Evolutionary conservation across 2,113 vertebrate species (phyloP), one percentile per base, ranked within the genome.

Genomic region (Serinus canaria): DNA sequence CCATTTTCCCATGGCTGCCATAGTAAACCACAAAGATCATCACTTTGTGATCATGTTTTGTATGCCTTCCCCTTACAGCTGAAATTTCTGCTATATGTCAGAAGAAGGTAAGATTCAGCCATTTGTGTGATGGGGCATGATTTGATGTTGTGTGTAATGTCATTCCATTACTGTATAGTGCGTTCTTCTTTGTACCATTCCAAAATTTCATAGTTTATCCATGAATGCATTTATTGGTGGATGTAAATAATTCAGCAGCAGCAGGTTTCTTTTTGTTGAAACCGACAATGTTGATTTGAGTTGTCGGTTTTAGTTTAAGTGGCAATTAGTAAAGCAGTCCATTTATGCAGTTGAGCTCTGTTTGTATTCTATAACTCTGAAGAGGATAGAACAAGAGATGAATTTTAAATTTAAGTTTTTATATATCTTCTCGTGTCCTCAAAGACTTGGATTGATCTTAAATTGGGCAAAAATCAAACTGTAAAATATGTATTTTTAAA

Each of bases 51-150:
- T 98, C 96, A 98, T 98, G 78, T 97, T 97, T 96, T 97, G 91
- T 98, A 85, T 98, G 88, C 78, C 95, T 98, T 98, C 96, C 97
- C 94, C 96, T 98, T 98, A 98, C 99, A 99, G 99, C 99, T 98
- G 99, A 99, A 98, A 99, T 99, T 98, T 99, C 99, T 98, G 99
- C 99, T 96, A 99, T 99, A 98, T 99, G 99, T 98, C 99, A 99
- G 98, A 99, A 99, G 98, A 99, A 99, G 99, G 99, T 99, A 99
- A 99, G 99, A 97, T 60, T 79, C 62, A 70, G 89, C 81, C 56
- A 41, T 96, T 76, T 94, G 63, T 97, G 89, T 96, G 88, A 79
- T 97, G 95, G 68, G 75, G 89, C 97, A 97, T 97, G 97, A 94
- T 73, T 97, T 91, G 85, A 53, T 92, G 96, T 98, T 84, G 95